These are phyloP conservation scores for Dunckerocampus dactyliophorus DNA, from an alignment of 2,113 vertebrate genomes.

Conservation along the genomic window DNA sequence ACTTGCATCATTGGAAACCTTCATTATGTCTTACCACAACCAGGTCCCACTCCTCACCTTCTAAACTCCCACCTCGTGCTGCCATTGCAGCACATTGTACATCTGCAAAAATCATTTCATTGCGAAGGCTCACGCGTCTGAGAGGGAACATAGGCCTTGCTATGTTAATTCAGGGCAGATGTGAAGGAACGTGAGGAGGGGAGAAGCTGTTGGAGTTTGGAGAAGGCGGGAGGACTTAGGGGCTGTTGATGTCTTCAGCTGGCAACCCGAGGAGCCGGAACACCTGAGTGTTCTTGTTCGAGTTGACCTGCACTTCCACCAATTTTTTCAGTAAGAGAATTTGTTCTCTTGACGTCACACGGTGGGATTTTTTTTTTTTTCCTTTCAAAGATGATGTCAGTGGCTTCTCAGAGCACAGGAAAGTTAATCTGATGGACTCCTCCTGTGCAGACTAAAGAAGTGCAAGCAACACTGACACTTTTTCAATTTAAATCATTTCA, in stretches of 20 bases:
- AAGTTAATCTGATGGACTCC: slow-evolving; percentile 22
- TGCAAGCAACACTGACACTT: neutral
- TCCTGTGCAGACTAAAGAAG: neutral
- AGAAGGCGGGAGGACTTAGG: neutral
- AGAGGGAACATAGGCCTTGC: slow-evolving; percentile 44
- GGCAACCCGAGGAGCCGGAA: slow-evolving; percentile 40
- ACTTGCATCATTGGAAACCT: slow-evolving; percentile 31
- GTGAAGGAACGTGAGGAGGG: slow-evolving; percentile 44
- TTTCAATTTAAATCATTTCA: too few species aligned
- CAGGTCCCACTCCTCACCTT: neutral
- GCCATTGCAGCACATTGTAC: slow-evolving; percentile 22
- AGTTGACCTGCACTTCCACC: slow-evolving; percentile 38
- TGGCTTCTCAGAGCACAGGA: slow-evolving; percentile 16
- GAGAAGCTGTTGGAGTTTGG: slow-evolving; percentile 24
- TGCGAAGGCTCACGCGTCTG: slow-evolving; percentile 33
- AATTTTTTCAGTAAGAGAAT: neutral
- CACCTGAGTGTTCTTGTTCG: slow-evolving; percentile 67
- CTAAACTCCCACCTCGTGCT: neutral
- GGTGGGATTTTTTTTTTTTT: slow-evolving; percentile 20
- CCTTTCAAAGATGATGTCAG: slow-evolving; percentile 41
- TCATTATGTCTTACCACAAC: slow-evolving; percentile 35
- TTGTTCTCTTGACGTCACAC: slow-evolving; percentile 39
- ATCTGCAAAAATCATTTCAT: slow-evolving; percentile 63
- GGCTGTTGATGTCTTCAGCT: slow-evolving; percentile 34
- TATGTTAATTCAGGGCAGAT: slow-evolving; percentile 67